Evolutionary conservation across 2,113 vertebrate species (phyloP), one percentile per base, ranked within the genome.

Genomic region (Myiozetetes cayanensis): DNA sequence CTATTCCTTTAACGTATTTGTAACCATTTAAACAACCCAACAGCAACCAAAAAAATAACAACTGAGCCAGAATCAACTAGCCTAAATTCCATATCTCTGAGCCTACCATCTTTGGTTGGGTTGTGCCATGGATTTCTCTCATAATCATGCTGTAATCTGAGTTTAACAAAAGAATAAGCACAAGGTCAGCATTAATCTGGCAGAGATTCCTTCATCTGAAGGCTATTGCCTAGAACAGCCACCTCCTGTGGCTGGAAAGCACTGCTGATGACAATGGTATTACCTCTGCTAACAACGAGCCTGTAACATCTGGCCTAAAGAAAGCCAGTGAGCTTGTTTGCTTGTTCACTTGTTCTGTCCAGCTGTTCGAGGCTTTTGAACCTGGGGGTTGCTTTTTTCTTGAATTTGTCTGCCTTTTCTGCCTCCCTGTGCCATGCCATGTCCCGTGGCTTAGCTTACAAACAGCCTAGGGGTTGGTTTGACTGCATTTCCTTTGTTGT

Each of bases 41-140:
- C 24, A 50, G 24, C 14, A 27, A 50, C 9, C 35, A 81, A 67
- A 9, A 50, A 35, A 68, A 35, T 15, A 70, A 44, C 27, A 20
- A 24, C 16, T 62, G 23, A 82, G 14, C 9, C 41, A 70, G 41
- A 62, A 59, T 41, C 39, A 59, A 17, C 3, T 17, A 68, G 22
- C 3, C 23, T 59, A 22, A 63, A 35, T 43, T 49, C 27, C 5
- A 2, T 0, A 4, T 35, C 4, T 12, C 25, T 56, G 14, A 79
- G 49, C 6, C 11, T 30, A 25, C 7, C 1, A 0, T 63, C 14
- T 58, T 37, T 30, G 39, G 0, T 31, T 43, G 55, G 14, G 28
- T 21, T 25, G 24, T 58, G 33, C 12, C 70, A 24, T 43, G 52
- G 12, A 33, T 16, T 73, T 73, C 50, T n/a, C 37, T 73, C 9